Evolutionary conservation across 2,113 vertebrate species (phyloP), one percentile per base, ranked within the genome.

Genomic region (human): DNA sequence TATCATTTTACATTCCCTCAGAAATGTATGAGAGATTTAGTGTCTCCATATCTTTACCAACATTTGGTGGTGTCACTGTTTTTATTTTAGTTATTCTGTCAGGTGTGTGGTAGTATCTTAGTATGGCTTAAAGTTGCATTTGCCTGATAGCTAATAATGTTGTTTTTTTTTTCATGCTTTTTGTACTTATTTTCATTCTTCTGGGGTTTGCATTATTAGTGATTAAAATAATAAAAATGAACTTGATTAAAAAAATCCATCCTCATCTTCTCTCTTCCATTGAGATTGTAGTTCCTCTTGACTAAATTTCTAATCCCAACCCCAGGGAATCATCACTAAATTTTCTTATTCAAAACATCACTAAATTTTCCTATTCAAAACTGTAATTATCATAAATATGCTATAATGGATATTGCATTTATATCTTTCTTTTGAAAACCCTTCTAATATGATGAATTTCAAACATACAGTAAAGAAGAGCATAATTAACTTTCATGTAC

Each of bases 201-300:
- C 40, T 20, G n/a, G 89, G 14, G 78, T 80, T 84, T 90, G 64
- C 45, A 20, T 89, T 90, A 35, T 73, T 84, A 43, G 40, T 52
- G 17, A 90, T 45, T 78, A 2, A 32, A 68, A 96, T 20, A 87
- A 90, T 17, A n/a, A 78, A 80, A 70, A 14, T 59, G 75, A 55
- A 43, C 17, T 89, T 84, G 20, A 86, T 93, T 92, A 3, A 72
- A 97, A 78, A 97, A 93, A 93, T 43, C 14, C 25, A 70, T 64
- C 5, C 17, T 91, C 32, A 38, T 17, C 40, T 52, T 89, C 12
- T 93, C 9, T 82, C 12, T 5, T 92, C 45, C 27, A 59, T 27
- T 70, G 73, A 95, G 38, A 92, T 30, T 82, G 8, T 6, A 50
- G 20, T n/a, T 94, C 48, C 13, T 91, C 35, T 82, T 96, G 45